A percentile compares a stretch with the other conserved stretches of the same genome.
phyloP scores from a whole-genome alignment of 2,888 invertebrate species.

The Cepaea hortensis region DNA sequence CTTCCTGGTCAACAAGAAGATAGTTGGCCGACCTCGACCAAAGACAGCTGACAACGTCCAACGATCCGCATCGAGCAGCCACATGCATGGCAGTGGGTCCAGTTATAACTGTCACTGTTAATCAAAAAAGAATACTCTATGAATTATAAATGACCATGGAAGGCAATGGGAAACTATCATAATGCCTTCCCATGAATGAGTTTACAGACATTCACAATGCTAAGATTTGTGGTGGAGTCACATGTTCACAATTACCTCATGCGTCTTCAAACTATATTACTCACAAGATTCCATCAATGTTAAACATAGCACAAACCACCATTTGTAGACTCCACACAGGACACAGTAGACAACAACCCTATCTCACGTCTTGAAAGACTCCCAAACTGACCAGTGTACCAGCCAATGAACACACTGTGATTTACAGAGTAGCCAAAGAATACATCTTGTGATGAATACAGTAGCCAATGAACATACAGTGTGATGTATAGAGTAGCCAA shows the following conservation, averaged over 20 bases:
- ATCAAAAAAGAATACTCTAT: neutral
- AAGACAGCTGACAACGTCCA: constrained; percentile 74
- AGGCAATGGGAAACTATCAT: no score
- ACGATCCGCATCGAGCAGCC: constrained; percentile 74
- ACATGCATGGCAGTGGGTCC: constrained; percentile 76
- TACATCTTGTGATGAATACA: no score
- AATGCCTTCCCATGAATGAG: no score
- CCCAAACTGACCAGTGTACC: no score
- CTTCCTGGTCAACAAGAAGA: constrained; percentile 71
- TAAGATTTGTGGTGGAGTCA: neutral
- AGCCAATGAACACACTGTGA: no score
- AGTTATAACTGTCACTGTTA: constrained; percentile 46
- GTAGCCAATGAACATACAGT: no score
- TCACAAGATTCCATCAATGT: neutral
- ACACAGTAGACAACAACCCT: neutral
- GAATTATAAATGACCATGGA: no score
- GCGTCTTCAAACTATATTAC: neutral
- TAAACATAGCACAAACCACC: neutral
- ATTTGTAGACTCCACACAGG: neutral
- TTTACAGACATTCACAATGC: no score
- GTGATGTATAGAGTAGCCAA: no score
- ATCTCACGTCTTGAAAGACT: no score
- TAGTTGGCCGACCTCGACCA: constrained; percentile 72
- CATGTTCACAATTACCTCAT: neutral
- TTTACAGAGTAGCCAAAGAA: no score